These are phyloP conservation scores for Mya arenaria DNA, from an alignment of 1,140 invertebrate species.

Conservation along the genomic window DNA sequence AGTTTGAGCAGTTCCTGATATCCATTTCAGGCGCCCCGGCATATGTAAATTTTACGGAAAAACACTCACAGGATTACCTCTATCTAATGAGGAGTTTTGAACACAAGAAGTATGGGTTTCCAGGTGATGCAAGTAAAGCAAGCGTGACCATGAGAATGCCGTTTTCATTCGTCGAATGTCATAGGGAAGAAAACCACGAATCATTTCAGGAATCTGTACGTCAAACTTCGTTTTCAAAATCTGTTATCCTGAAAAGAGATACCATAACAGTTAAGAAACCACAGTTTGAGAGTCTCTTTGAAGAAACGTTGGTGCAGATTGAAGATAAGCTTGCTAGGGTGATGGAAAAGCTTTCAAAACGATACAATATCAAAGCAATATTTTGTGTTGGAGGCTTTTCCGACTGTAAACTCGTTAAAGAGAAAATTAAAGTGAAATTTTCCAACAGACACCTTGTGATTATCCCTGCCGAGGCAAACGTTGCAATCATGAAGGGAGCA, in stretches of 20 bases:
- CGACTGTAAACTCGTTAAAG: constrained; percentile 22
- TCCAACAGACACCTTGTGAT: not conserved
- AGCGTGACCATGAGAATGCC: constrained; percentile 6
- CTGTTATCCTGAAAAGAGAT: not conserved
- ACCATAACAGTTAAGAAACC: constrained; percentile 13
- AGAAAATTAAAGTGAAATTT: not conserved
- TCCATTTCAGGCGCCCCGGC: not conserved
- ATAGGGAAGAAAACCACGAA: constrained; percentile 4
- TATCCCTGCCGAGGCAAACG: constrained; percentile 14
- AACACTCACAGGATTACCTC: constrained; percentile 25
- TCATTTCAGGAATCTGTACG: not conserved
- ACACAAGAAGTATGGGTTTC: constrained; percentile 39
- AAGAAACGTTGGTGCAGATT: not conserved
- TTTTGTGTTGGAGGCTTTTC: constrained; percentile 46
- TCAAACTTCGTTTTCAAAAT: not conserved
- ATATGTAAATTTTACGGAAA: not conserved
- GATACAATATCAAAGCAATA: not conserved
- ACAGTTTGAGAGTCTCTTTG: constrained; percentile 11
- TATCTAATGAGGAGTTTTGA: constrained; percentile 18
- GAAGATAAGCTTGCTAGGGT: not conserved
- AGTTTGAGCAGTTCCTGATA: constrained; percentile 16
- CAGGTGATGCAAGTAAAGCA: not conserved
- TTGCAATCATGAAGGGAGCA: constrained; percentile 30
- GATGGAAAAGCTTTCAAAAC: not conserved
- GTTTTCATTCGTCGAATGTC: not conserved